These are phyloP conservation scores for Drosophila dunni DNA, from an alignment of 1,140 invertebrate genomes.

Conservation along the genomic window DNA sequence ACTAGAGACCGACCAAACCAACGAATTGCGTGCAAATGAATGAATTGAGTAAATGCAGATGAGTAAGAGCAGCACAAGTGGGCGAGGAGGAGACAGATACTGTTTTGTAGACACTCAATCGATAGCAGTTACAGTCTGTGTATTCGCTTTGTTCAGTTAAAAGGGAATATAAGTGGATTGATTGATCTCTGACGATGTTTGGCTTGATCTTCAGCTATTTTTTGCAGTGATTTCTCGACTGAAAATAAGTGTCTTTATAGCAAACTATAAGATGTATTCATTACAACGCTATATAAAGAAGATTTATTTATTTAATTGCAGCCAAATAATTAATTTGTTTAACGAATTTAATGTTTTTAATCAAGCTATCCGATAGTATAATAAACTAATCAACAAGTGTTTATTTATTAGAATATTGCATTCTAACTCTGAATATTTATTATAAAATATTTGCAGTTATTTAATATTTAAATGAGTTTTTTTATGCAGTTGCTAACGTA, in stretches of 20 bases:
- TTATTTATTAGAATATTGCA: too few species aligned
- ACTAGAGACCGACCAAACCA: constrained; percentile 15
- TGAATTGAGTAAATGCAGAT: constrained; percentile 25
- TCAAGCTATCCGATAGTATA: too few species aligned
- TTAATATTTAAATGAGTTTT: background rate
- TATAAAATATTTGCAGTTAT: background rate
- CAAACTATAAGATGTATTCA: too few species aligned
- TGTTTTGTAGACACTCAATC: constrained; percentile 13
- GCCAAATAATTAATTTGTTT: too few species aligned
- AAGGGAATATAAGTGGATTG: constrained; percentile 7
- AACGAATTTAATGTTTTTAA: too few species aligned
- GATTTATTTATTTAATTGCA: too few species aligned
- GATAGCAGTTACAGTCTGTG: constrained; percentile 17
- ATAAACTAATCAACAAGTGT: too few species aligned
- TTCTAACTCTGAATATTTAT: too few species aligned
- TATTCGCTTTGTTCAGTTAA: constrained; percentile 7
- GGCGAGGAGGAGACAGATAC: background rate
- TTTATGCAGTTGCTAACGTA: constrained; percentile 2
- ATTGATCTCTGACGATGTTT: background rate
- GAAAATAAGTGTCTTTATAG: background rate
- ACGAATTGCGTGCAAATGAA: constrained; percentile 35
- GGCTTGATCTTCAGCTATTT: constrained; percentile 6
- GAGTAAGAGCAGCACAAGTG: background rate
- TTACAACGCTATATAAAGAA: too few species aligned
- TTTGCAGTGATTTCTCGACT: background rate